Conservation (phyloP, 1,140 invertebrate genomes). For the Drosophila neocordata region DNA sequence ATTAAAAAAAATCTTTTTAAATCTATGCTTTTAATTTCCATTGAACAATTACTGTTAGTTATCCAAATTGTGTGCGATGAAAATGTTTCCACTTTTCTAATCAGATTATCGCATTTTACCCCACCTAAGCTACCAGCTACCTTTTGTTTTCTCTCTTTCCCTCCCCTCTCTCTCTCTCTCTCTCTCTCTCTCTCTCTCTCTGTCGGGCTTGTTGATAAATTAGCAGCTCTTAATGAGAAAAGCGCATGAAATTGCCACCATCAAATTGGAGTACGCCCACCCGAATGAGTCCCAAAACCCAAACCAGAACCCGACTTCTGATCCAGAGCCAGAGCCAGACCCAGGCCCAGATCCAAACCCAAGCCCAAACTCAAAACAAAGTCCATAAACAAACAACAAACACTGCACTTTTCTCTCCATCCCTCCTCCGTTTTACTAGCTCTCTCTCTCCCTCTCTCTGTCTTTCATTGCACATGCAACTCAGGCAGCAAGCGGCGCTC, state of each 20-base stretch:
- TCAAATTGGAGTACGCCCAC: constrained; percentile 13
- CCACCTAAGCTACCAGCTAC: neutral
- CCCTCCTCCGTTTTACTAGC: too few species aligned
- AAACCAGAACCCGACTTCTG: too few species aligned
- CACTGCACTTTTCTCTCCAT: neutral
- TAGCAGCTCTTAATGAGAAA: constrained; percentile 55
- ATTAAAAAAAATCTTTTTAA: too few species aligned
- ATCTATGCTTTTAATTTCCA: too few species aligned
- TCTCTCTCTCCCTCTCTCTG: neutral
- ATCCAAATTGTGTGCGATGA: neutral
- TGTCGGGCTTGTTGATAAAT: constrained; percentile 46
- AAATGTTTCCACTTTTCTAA: neutral
- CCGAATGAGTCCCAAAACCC: neutral
- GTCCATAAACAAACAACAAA: neutral
- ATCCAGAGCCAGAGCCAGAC: too few species aligned
- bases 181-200: too few species aligned
- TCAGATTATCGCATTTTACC: neutral
- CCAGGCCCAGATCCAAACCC: too few species aligned
- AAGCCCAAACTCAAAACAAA: too few species aligned
- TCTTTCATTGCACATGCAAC: constrained; percentile 70
- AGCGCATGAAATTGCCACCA: constrained; percentile 54
- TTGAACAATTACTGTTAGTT: constrained; percentile 3
- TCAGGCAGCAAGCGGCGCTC: constrained; percentile 61
- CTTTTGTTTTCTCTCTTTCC: too few species aligned
- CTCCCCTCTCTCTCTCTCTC: too few species aligned